phyloP scores from a whole-genome alignment of 2,113 vertebrate species.

The Trachemys scripta region DNA sequence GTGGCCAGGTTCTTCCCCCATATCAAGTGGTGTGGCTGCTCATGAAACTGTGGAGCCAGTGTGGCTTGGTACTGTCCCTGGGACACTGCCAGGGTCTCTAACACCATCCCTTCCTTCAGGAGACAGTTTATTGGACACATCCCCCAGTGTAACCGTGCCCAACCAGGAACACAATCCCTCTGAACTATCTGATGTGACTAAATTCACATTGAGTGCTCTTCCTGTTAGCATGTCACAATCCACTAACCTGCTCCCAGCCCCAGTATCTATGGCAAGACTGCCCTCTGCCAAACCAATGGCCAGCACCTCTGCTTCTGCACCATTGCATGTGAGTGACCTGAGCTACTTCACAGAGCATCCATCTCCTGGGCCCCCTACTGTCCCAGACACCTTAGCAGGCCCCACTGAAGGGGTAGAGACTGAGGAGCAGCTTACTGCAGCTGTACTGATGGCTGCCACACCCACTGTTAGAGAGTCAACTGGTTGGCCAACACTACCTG shows the following conservation, averaged over 20 bases:
- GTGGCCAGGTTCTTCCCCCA: not conserved
- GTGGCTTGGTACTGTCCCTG: not conserved
- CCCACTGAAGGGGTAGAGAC: not conserved
- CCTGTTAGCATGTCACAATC: not conserved
- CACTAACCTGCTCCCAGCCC: not conserved
- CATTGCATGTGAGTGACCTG: not conserved
- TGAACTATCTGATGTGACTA: not conserved
- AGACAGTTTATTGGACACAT: accelerated
- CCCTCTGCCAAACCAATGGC: not conserved
- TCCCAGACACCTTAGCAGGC: not conserved
- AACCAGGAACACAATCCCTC: not conserved
- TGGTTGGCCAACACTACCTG: accelerated
- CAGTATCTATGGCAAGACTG: not conserved
- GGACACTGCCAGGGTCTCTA: not conserved
- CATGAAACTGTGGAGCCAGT: not conserved
- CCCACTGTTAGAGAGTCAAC: not conserved
- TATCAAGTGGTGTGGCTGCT: not conserved
- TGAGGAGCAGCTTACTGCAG: not conserved
- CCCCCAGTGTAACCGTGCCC: no score
- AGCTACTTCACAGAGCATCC: not conserved
- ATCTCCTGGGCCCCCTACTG: not conserved
- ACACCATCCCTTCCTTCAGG: not conserved
- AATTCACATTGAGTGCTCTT: not conserved
- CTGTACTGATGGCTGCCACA: not conserved
- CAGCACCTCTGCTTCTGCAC: not conserved